These are phyloP conservation scores for Tanytarsus gracilentus DNA, from an alignment of 2,888 invertebrate species.

Conservation along the genomic window DNA sequence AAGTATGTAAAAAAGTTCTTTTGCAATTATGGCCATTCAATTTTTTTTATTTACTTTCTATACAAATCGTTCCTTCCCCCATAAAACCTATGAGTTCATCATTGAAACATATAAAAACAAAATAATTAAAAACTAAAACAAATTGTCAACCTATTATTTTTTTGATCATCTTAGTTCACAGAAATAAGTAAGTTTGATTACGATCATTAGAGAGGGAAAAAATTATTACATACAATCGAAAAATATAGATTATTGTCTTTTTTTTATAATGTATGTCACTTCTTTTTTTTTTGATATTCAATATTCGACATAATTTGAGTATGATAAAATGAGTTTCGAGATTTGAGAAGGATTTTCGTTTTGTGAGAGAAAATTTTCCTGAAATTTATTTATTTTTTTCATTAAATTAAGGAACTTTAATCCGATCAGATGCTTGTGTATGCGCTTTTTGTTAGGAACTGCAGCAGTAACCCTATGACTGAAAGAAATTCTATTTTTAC, in stretches of 20 bases:
- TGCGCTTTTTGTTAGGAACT: constrained; percentile 25
- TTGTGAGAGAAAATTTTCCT: too few relatives aligned
- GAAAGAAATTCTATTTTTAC: constrained; percentile 17
- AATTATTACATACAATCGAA: constrained; percentile 9
- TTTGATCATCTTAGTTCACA: neutral
- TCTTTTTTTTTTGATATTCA: neutral
- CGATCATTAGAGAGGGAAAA: neutral
- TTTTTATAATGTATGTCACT: neutral
- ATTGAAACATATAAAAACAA: too few relatives aligned
- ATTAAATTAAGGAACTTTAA: constrained; percentile 28
- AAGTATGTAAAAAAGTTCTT: too few relatives aligned
- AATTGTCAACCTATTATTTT: too few relatives aligned
- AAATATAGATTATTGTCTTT: constrained; percentile 15
- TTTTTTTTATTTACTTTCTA: too few relatives aligned
- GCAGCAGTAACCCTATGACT: neutral
- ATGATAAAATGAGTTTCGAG: neutral
- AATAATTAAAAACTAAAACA: too few relatives aligned
- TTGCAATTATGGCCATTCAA: too few relatives aligned
- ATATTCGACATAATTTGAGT: neutral
- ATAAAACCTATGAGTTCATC: too few relatives aligned
- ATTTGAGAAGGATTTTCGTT: too few relatives aligned
- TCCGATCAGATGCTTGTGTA: too few relatives aligned
- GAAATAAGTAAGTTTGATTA: neutral
- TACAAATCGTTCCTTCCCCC: too few relatives aligned
- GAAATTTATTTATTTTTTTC: too few relatives aligned